These are phyloP conservation scores for Drosophila sturtevanti DNA, from an alignment of 1,140 invertebrate genomes.

Conservation along the genomic window DNA sequence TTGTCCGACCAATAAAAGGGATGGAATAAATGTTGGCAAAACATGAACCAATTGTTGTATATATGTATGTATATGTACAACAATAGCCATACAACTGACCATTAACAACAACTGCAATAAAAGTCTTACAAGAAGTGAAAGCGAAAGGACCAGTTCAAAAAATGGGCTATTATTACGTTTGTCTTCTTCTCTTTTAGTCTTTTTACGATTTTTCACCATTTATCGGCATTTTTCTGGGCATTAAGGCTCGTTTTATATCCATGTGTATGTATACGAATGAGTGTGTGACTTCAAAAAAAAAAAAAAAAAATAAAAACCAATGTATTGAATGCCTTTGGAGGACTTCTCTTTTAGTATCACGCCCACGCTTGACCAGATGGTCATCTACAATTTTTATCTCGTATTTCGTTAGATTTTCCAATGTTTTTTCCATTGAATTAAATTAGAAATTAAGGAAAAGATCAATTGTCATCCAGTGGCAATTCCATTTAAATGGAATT, in stretches of 20 bases:
- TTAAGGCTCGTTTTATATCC: constrained; percentile 51
- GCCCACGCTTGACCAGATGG: background rate
- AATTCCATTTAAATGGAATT: constrained; percentile 15
- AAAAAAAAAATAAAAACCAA: constrained; percentile 6
- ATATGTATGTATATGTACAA: constrained; percentile 26
- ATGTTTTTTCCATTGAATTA: constrained; percentile 9
- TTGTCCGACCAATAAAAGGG: constrained; percentile 13
- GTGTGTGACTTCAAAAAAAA: constrained; percentile 34
- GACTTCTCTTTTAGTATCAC: background rate
- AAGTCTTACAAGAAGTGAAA: constrained; percentile 51
- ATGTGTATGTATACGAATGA: constrained; percentile 23
- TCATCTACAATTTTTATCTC: background rate
- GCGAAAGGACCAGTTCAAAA: constrained; percentile 7
- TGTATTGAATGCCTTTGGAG: constrained; percentile 30
- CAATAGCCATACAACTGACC: constrained; percentile 50
- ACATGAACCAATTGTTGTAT: constrained; percentile 54
- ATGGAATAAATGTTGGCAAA: constrained; percentile 22
- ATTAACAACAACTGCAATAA: constrained; percentile 60
- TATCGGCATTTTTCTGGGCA: constrained; percentile 52
- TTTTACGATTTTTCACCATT: constrained; percentile 32
- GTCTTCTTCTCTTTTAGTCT: constrained; percentile 26
- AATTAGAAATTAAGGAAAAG: constrained; percentile 7
- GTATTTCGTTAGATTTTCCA: background rate
- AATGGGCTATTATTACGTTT: constrained; percentile 38
- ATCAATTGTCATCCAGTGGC: constrained; percentile 33